These are phyloP conservation scores for Lepeophtheirus salmonis DNA, from an alignment of 1,140 invertebrate genomes.

Conservation along the genomic window DNA sequence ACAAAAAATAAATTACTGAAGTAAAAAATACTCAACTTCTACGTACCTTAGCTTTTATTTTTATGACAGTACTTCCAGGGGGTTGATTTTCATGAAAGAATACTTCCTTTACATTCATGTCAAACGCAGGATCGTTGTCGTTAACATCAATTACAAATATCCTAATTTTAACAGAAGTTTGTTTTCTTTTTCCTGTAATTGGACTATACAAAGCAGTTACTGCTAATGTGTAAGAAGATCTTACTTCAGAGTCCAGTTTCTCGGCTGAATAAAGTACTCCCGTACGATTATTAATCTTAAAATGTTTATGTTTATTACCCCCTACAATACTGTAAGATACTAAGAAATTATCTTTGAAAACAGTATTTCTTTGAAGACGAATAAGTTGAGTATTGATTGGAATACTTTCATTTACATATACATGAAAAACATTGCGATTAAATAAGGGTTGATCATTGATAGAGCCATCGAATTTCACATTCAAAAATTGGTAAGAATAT, in stretches of 20 bases:
- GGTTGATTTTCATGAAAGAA: conserved; percentile 62
- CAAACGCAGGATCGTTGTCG: conserved; percentile 77
- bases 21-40: too few relatives aligned
- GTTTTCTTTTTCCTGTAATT: conserved; percentile 55
- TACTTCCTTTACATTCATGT: conserved; percentile 35
- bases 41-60: conserved; percentile 58
- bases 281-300: conserved; percentile 62
- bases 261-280: conserved; percentile 72
- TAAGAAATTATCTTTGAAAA: conserved; percentile 59
- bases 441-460: conserved; percentile 75
- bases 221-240: conserved; percentile 69
- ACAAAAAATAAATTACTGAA: too few relatives aligned
- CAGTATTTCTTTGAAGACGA: conserved; percentile 60
- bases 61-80: conserved; percentile 55
- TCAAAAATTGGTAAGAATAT: conserved; percentile 49
- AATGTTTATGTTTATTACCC: conserved; percentile 73
- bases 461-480: conserved; percentile 52
- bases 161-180: conserved; percentile 72
- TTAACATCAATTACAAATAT: conserved; percentile 69
- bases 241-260: conserved; percentile 63
- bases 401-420: conserved; percentile 64
- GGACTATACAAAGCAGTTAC: conserved; percentile 76
- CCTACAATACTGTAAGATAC: conserved; percentile 73
- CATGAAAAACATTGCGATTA: conserved; percentile 65
- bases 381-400: conserved; percentile 72